Percentiles rank a stretch among this genome's conserved stretches.
Evolutionary conservation across 2,888 invertebrate genomes (phyloP).

Genomic region (Cataglyphis albicans): DNA sequence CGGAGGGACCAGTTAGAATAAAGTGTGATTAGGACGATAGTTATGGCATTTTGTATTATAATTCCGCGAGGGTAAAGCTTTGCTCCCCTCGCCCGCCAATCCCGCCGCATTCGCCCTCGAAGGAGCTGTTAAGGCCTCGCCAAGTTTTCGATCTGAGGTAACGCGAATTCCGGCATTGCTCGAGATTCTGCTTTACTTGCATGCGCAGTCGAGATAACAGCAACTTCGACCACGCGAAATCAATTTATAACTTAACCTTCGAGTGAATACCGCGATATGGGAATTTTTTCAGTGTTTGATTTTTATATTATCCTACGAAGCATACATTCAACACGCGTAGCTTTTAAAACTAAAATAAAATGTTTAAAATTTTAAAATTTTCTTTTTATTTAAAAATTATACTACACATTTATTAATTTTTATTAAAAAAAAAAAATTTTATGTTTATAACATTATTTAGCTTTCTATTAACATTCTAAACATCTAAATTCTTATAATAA

Average conservation of each 20-base stretch:
- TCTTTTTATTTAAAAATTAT: background rate
- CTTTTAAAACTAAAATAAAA: background rate
- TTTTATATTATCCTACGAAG: background rate
- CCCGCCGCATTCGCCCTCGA: conserved; percentile 70
- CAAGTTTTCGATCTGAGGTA: conserved; percentile 78
- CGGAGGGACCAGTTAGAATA: conserved; percentile 83
- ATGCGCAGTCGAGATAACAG: conserved; percentile 47
- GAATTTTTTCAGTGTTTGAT: conserved; percentile 4
- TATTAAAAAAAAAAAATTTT: background rate
- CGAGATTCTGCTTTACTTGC: conserved; percentile 48
- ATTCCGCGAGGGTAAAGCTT: conserved; percentile 79
- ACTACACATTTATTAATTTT: conserved; percentile 13
- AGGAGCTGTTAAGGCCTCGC: conserved; percentile 80
- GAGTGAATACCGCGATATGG: conserved; percentile 60
- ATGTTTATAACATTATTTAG: background rate
- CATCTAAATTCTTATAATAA: background rate
- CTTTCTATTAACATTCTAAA: background rate
- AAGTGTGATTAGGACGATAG: conserved; percentile 85
- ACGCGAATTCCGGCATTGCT: conserved; percentile 50
- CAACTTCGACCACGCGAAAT: conserved; percentile 21
- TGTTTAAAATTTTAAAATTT: background rate
- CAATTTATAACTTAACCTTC: conserved; percentile 34
- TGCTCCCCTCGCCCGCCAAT: conserved; percentile 45
- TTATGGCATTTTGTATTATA: conserved; percentile 85
- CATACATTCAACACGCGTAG: background rate